Conservation (phyloP, 2,888 invertebrate genomes). For the Megaustenia siamemsis region DNA sequence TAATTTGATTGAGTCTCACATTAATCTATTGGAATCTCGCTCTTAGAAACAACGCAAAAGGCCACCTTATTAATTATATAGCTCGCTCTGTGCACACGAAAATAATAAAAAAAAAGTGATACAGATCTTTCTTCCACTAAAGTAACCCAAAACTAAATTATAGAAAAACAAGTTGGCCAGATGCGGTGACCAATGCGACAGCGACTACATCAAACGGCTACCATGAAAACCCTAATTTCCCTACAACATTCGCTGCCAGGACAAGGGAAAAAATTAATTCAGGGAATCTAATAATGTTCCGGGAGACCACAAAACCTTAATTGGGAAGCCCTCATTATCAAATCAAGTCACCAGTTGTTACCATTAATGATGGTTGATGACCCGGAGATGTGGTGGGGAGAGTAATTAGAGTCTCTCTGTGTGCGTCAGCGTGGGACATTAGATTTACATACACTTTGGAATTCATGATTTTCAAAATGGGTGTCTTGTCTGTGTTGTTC, state of each 20-base stretch:
- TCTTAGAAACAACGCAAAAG: neutral
- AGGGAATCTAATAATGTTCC: slow-evolving; percentile 46
- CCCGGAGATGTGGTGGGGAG: neutral
- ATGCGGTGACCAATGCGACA: slow-evolving; percentile 28
- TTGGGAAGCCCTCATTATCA: slow-evolving; percentile 54
- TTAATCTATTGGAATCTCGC: too few relatives aligned
- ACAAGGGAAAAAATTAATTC: slow-evolving; percentile 46
- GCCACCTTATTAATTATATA: neutral
- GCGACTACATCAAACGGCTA: slow-evolving; percentile 35
- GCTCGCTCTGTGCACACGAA: neutral
- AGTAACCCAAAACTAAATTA: slow-evolving; percentile 19
- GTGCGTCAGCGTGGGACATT: neutral
- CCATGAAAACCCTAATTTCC: slow-evolving; percentile 23
- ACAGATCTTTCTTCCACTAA: neutral
- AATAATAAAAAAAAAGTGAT: neutral
- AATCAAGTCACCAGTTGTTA: slow-evolving; percentile 51
- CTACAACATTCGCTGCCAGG: slow-evolving; percentile 12
- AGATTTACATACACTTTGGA: too few relatives aligned
- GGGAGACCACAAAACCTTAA: slow-evolving; percentile 36
- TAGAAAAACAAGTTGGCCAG: slow-evolving; percentile 44
- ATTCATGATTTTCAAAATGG: too few relatives aligned
- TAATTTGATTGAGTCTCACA: too few relatives aligned
- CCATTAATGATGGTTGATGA: slow-evolving; percentile 37
- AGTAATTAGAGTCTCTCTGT: neutral
- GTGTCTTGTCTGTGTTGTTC: too few relatives aligned